Conservation (phyloP, 2,888 invertebrate genomes). For the Syrista parreyssii region DNA sequence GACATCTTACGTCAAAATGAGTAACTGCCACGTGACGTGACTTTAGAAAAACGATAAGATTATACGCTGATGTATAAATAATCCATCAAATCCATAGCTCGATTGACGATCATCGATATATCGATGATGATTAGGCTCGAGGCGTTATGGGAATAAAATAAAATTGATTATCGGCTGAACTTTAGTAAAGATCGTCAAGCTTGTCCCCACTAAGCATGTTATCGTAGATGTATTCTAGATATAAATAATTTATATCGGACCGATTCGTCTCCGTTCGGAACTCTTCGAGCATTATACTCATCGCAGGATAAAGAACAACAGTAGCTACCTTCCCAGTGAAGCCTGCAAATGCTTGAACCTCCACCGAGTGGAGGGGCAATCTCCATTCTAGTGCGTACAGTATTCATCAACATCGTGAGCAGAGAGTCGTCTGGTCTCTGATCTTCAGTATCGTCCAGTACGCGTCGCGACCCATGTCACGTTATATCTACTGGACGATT, state of each 20-base stretch:
- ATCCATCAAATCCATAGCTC: background rate
- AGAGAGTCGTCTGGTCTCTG: background rate
- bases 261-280: background rate
- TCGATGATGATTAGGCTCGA: background rate
- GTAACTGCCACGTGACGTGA: background rate
- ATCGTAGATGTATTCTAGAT: background rate
- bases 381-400: background rate
- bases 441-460: background rate
- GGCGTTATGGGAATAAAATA: background rate
- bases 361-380: background rate
- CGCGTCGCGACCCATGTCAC: background rate
- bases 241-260: background rate
- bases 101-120: background rate
- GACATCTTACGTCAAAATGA: background rate
- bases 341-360: background rate
- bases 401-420: background rate
- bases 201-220: background rate
- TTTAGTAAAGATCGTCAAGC: background rate
- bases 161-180: background rate
- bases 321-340: background rate
- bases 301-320: background rate
- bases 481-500: background rate
- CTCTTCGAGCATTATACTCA: background rate
- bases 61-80: background rate
- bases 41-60: background rate